A percentile compares a stretch with the other conserved stretches of the same genome.
phyloP scores from a whole-genome alignment of 1,140 invertebrate genomes.

The Drosophila ercepeae region DNA sequence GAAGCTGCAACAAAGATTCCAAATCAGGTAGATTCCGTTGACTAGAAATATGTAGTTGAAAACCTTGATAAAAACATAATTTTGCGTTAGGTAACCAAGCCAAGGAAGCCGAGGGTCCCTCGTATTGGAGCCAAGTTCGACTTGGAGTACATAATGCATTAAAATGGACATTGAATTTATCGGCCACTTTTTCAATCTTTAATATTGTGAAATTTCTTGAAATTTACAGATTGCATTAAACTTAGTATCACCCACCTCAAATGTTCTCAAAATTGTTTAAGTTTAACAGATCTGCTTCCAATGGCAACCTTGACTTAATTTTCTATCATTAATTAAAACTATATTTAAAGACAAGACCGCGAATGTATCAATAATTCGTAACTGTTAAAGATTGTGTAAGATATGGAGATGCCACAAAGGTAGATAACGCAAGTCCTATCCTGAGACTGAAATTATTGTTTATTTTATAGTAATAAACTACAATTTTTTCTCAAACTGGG shows the following conservation, averaged over 20 bases:
- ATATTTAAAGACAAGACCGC: no score
- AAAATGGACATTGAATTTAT: background rate
- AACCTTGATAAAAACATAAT: background rate
- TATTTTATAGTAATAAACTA: background rate
- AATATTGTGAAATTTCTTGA: background rate
- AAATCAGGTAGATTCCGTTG: background rate
- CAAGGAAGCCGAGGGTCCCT: constrained; percentile 53
- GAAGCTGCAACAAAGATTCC: background rate
- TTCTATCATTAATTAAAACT: background rate
- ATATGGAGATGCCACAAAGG: no score
- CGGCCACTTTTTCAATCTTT: background rate
- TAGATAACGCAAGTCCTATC: background rate
- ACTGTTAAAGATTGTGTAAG: background rate
- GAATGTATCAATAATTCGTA: background rate
- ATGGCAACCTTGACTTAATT: background rate
- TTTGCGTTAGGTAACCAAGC: constrained; percentile 11
- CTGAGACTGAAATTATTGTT: constrained; percentile 1
- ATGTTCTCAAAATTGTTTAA: background rate
- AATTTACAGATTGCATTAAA: background rate
- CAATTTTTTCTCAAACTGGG: background rate
- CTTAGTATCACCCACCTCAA: background rate
- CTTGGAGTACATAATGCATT: constrained; percentile 60
- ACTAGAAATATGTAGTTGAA: no score
- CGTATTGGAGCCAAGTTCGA: constrained; percentile 77
- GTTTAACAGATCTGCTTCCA: background rate